Evolutionary conservation across 2,113 vertebrate species (phyloP), one percentile per base, ranked within the genome.

Genomic region (Beaufortia kweichowensis): DNA sequence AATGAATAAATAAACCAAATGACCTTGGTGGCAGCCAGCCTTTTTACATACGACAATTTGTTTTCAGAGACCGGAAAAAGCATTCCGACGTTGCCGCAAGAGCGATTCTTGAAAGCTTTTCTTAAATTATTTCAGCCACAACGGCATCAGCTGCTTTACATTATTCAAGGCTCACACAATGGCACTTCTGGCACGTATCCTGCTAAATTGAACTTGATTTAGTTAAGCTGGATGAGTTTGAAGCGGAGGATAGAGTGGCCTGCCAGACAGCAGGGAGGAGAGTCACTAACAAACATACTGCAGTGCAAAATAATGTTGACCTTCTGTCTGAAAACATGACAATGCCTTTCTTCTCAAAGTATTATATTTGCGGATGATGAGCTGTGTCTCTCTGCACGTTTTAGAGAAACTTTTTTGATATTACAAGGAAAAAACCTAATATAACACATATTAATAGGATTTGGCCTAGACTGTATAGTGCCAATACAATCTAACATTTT

Each of bases 131-230:
- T 77, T 83, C 77, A 76, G 70, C 77, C 65, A 41, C 33, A 39
- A 76, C 60, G 76, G 72, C 73, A 83, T 74, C 71, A 67, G 71
- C 76, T 81, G 77, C 69, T 81, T 68, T 81, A 50, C 74, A 81
- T 81, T 75, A 79, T 81, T 79, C 76, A 83, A 43, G 59, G 62
- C 69, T 64, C 21, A 19, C 35, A 53, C 80, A 65, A 60, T 75
- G 64, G 63, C 64, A 65, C 62, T 81, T 74, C 62, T 73, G 68
- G 76, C 76, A 81, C 33, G 59, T 64, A 43, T 74, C 29, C 66
- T 75, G 79, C 68, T 72, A 68, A 71, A 63, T 75, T 68, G 41
- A 75, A 81, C 64, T 57, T 77, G 77, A 81, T 81, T 83, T 79
- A 65, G 41, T 63, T 71, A 64, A 71, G 76, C 66, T 70, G 57